These are phyloP conservation scores for Euplagia quadripunctaria DNA, from an alignment of 2,888 invertebrate genomes.

Conservation along the genomic window DNA sequence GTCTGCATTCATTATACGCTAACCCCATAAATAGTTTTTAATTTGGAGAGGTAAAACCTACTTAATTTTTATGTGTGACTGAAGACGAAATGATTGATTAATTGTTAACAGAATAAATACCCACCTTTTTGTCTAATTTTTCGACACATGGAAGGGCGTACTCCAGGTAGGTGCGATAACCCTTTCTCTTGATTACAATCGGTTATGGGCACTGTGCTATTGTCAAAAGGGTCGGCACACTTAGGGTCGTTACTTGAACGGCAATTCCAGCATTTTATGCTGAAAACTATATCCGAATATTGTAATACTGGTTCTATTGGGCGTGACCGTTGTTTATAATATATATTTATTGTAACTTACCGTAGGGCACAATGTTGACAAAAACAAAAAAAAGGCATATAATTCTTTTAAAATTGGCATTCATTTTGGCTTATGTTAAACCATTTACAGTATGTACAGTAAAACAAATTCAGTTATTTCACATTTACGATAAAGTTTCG, in stretches of 20 bases:
- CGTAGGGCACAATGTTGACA: constrained; percentile 53
- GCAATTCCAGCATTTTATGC: constrained; percentile 97
- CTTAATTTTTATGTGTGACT: no score
- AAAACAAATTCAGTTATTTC: not conserved
- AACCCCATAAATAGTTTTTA: no score
- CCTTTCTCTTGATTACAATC: constrained; percentile 90
- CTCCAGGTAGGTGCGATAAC: constrained; percentile 89
- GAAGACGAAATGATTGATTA: not conserved
- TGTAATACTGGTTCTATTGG: constrained; percentile 45
- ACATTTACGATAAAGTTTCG: no score
- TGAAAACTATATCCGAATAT: constrained; percentile 76
- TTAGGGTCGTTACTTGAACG: constrained; percentile 96
- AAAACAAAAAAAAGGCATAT: constrained; percentile 46
- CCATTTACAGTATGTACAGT: not conserved
- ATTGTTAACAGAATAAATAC: constrained; percentile 10
- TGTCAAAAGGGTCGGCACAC: constrained; percentile 97
- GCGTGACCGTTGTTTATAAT: constrained; percentile 64
- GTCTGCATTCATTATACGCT: no score
- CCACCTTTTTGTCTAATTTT: constrained; percentile 96
- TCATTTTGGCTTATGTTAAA: constrained; percentile 25
- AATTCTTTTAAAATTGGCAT: constrained; percentile 33
- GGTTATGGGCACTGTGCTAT: constrained; percentile 94
- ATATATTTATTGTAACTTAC: constrained; percentile 50
- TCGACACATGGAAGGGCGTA: constrained; percentile 94
- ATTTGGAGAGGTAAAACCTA: no score